Conservation (phyloP, 2,888 invertebrate species). For the Leptinotarsa rubiginosa region DNA sequence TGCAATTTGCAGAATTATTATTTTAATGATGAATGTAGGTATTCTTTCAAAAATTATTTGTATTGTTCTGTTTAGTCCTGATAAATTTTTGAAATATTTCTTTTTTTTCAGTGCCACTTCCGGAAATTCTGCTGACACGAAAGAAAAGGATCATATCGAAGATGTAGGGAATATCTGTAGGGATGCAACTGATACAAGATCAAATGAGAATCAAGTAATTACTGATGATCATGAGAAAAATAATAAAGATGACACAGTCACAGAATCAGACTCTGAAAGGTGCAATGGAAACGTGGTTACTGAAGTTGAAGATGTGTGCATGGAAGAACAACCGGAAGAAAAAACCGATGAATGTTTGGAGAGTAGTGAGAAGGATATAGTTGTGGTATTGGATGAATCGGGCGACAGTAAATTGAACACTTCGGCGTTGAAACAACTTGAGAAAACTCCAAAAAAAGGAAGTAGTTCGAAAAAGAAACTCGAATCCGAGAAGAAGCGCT, state of each 20-base stretch:
- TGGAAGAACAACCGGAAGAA: constrained; percentile 1
- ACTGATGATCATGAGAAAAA: neutral
- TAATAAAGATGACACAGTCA: neutral
- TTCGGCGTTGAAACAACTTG: constrained; percentile 5
- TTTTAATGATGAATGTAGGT: no score
- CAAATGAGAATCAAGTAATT: neutral
- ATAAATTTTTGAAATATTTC: no score
- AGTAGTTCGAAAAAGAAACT: constrained; percentile 66
- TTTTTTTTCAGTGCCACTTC: no score
- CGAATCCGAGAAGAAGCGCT: constrained; percentile 57
- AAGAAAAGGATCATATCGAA: no score
- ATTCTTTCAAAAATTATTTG: no score
- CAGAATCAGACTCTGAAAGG: neutral
- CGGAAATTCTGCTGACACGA: no score
- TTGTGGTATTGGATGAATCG: constrained; percentile 7
- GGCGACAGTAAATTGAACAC: constrained; percentile 33
- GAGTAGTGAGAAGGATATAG: neutral
- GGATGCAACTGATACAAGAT: no score
- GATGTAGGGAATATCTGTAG: no score
- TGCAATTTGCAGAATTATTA: no score
- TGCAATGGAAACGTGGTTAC: neutral
- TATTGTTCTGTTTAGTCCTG: no score
- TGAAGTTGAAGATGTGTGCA: neutral
- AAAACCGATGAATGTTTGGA: constrained; percentile 5
- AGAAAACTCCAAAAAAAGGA: constrained; percentile 60